Conservation (phyloP, 2,888 invertebrate genomes). For the Synergus laeviventris region DNA sequence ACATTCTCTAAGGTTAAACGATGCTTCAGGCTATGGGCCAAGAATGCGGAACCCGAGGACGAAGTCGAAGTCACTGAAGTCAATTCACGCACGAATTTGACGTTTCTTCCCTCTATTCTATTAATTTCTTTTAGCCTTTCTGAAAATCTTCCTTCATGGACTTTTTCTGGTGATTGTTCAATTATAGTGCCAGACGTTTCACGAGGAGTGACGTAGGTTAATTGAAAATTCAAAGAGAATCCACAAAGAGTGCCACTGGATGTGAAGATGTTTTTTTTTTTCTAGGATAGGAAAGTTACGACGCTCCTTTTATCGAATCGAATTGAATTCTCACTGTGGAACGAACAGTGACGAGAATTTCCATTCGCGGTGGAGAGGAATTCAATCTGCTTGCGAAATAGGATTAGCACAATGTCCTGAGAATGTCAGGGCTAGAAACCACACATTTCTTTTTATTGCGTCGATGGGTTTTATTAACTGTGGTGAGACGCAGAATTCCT, state of each 20-base stretch:
- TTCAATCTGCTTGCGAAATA: slow-evolving; percentile 38
- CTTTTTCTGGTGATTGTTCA: slow-evolving; percentile 26
- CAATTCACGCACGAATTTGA: slow-evolving; percentile 63
- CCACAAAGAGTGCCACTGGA: slow-evolving; percentile 26
- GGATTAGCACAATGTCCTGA: slow-evolving; percentile 31
- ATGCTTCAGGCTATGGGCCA: slow-evolving; percentile 73
- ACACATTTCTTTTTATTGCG: slow-evolving; percentile 24
- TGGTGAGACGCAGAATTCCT: not conserved
- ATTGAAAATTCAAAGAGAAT: slow-evolving; percentile 32
- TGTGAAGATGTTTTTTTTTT: slow-evolving; percentile 28
- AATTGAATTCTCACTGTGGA: slow-evolving; percentile 23
- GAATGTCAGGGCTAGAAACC: slow-evolving; percentile 31
- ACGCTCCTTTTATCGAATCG: slow-evolving; percentile 3
- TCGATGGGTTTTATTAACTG: not conserved
- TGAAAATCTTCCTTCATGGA: not conserved
- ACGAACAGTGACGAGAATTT: slow-evolving; percentile 31
- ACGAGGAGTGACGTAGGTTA: slow-evolving; percentile 14
- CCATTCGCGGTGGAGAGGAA: slow-evolving; percentile 5
- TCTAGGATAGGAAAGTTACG: slow-evolving; percentile 11
- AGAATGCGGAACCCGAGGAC: slow-evolving; percentile 73
- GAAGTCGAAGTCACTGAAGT: slow-evolving; percentile 50
- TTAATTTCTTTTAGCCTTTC: not conserved
- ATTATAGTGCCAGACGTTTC: slow-evolving; percentile 21
- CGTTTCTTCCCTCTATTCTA: slow-evolving; percentile 47
- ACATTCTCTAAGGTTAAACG: slow-evolving; percentile 46